A percentile compares a stretch with the other conserved stretches of the same genome.
These are phyloP conservation scores for Tetramorium simillimum DNA, from an alignment of 1,140 invertebrate genomes.

Conservation along the genomic window DNA sequence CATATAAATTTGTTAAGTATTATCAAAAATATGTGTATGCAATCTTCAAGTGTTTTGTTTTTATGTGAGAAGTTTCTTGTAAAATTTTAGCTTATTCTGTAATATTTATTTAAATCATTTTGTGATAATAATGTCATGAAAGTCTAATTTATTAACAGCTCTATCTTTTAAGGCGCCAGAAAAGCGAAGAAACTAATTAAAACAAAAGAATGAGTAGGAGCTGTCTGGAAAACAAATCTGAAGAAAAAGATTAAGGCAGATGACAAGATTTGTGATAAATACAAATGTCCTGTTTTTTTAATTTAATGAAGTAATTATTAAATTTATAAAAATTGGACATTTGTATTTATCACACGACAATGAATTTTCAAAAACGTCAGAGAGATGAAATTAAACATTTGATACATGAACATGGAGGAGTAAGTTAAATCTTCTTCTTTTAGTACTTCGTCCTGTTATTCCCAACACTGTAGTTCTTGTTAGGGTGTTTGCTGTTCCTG, in stretches of 20 bases:
- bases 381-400: conserved; percentile 90
- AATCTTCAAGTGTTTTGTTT: neutral
- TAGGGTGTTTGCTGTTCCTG: too few relatives aligned
- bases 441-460: too few relatives aligned
- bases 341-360: too few relatives aligned
- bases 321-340: conserved; percentile 90
- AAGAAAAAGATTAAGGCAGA: conserved; percentile 87
- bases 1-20: too few relatives aligned
- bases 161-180: conserved; percentile 88
- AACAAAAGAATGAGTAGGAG: conserved; percentile 91
- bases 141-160: conserved; percentile 13
- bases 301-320: conserved; percentile 88
- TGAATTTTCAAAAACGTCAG: too few relatives aligned
- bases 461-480: too few relatives aligned
- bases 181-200: conserved; percentile 91
- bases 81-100: conserved; percentile 38
- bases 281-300: conserved; percentile 92
- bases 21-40: too few relatives aligned
- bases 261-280: conserved; percentile 88
- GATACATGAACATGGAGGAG: conserved; percentile 91
- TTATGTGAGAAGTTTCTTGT: conserved; percentile 7
- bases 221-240: conserved; percentile 91
- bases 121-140: neutral
- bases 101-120: conserved; percentile 39
- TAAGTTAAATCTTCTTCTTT: conserved; percentile 77